These are phyloP conservation scores for Capreolus pygargus DNA, from an alignment of 2,113 vertebrate species.

Conservation along the genomic window DNA sequence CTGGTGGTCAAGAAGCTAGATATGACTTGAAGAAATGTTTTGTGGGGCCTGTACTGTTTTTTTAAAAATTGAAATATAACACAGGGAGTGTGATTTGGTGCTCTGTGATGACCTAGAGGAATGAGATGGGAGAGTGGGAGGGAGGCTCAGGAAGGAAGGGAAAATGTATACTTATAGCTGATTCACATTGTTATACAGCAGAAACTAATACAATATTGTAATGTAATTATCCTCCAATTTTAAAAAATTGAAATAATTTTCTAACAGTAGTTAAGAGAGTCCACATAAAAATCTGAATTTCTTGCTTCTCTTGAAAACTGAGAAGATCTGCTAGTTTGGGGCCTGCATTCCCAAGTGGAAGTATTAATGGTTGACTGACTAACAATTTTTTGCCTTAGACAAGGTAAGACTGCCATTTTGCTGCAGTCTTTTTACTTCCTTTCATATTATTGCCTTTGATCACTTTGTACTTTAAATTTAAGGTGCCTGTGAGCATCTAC, in stretches of 20 bases:
- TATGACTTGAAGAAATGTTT: neutral
- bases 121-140: neutral
- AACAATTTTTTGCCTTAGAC: neutral
- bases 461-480: neutral
- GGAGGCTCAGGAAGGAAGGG: neutral
- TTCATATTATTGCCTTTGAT: neutral
- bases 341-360: neutral
- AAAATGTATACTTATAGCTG: neutral
- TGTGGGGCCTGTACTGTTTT: neutral
- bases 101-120: neutral
- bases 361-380: neutral
- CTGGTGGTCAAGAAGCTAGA: neutral
- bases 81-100: neutral
- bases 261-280: neutral
- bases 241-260: neutral
- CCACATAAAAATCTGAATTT: constrained; percentile 11
- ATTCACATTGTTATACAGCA: neutral
- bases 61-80: neutral
- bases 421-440: neutral
- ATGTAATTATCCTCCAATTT: neutral
- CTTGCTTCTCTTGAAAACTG: constrained; percentile 39
- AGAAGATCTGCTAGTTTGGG: neutral
- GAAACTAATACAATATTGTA: neutral
- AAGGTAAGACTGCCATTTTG: neutral
- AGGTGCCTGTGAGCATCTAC: neutral